A percentile compares a stretch with the other conserved stretches of the same genome.
Conservation (phyloP, 2,797 vertebrate genomes). For the Pelochelys cantorii region DNA sequence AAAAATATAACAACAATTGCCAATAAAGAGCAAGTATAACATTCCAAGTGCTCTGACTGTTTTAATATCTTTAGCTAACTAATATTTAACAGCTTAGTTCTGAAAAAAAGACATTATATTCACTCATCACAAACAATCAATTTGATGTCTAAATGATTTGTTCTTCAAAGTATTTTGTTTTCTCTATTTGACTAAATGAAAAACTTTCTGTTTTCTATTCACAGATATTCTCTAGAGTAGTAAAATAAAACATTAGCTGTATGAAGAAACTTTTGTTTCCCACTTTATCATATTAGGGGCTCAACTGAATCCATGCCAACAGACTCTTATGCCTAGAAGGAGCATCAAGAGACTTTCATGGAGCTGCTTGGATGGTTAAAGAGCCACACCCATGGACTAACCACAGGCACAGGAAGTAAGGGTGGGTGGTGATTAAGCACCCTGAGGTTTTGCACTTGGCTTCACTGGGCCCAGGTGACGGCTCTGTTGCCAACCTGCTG, state of each 20-base stretch:
- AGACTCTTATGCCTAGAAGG: background rate
- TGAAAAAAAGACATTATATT: background rate
- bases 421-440: too few species aligned
- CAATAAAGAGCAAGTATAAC: background rate
- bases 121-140: background rate
- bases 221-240: accelerated
- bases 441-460: too few species aligned
- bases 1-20: background rate
- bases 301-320: background rate
- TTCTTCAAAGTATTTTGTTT: background rate
- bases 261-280: background rate
- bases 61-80: background rate
- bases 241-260: background rate
- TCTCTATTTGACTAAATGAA: background rate
- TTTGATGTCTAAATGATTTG: background rate
- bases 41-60: background rate
- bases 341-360: background rate
- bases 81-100: background rate
- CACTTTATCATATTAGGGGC: too few species aligned
- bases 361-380: background rate
- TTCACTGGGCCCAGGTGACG: too few species aligned
- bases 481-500: too few species aligned
- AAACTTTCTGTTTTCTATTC: background rate
- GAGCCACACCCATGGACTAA: background rate
- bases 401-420: too few species aligned